Base-by-base conservation (phyloP, 2,888 invertebrate species). In the Hermaeophaga mercurialis region DNA sequence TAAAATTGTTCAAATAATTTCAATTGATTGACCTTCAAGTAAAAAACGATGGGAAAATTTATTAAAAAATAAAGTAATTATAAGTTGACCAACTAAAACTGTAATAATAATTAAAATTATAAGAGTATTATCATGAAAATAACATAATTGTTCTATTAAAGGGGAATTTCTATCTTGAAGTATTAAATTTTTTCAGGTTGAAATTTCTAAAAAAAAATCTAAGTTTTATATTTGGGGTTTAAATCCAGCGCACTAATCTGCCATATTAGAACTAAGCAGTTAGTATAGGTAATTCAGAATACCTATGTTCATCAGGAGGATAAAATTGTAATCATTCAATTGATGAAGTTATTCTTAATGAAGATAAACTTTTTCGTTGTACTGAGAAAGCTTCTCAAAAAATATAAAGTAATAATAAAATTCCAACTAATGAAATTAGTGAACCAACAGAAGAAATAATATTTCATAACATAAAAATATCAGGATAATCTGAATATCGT, bases 401-500 rank as follows among this genome's bases (percentile, higher is more conserved):
- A 44, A 52, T 44, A 44, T 12, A 34, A 8, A 52, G 5, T 44
- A 52, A 52, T 24, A 34, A 26, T 14, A 43, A 14, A 17, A 52
- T 36, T 52, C 44, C 24, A 3, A 52, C n/a, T 34, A 44, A 36
- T 18, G 31, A 46, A 19, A 54, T 54, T 38, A 45, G 31, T 8
- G 80, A 85, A n/a, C 87, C 87, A 73, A 87, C 78, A 3, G 86
- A 85, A 18, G 87, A 87, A 57, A 87, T 70, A 64, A 84, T 72
- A 81, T 89, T 89, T 86, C 87, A 88, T 52, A 55, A 8, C 19
- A 47, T 50, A 38, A 56, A 66, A 11, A 57, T 38, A 54, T 65
- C 61, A n/a, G 63, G 64, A 11, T 61, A 64, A 43, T 65, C 62
- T 3, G 87, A 85, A 47, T 89, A 89, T 58, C 90, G 89, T 54